These are phyloP conservation scores for Plecotus auritus DNA, from an alignment of 2,113 vertebrate genomes.

Conservation along the genomic window DNA sequence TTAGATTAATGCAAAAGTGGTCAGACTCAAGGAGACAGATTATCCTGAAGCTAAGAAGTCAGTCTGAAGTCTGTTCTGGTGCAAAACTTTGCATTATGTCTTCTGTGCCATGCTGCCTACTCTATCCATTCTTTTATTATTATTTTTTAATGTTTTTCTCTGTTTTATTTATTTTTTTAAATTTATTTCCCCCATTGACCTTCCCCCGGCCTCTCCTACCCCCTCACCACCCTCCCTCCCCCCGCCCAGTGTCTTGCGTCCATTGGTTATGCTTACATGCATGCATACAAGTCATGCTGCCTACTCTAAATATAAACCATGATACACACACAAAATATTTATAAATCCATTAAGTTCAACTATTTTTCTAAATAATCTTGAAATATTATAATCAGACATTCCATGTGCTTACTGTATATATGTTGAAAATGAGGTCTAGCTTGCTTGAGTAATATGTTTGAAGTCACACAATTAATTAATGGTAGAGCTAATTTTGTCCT, in stretches of 20 bases:
- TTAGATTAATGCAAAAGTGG: not conserved
- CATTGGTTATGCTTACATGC: no score
- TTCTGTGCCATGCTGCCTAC: not conserved
- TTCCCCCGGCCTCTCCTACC: no score
- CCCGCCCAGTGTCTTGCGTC: no score
- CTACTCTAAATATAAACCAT: not conserved
- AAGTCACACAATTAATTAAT: not conserved
- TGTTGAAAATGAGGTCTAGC: not conserved
- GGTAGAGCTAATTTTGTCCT: not conserved
- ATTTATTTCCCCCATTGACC: no score
- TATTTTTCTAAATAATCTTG: not conserved
- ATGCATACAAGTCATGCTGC: not conserved
- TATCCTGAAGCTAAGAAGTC: not conserved
- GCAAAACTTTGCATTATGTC: not conserved
- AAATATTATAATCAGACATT: not conserved
- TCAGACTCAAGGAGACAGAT: not conserved
- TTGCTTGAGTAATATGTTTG: not conserved
- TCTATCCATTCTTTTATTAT: not conserved
- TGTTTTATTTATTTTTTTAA: no score
- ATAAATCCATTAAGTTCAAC: not conserved
- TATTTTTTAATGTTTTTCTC: no score
- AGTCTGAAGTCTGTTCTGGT: not conserved
- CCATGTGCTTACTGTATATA: not conserved
- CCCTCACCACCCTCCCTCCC: no score
- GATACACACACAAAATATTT: not conserved